A percentile compares a stretch with the other conserved stretches of the same genome.
Evolutionary conservation across 1,140 invertebrate genomes (phyloP).

Genomic region (Sarcophaga peregrina): DNA sequence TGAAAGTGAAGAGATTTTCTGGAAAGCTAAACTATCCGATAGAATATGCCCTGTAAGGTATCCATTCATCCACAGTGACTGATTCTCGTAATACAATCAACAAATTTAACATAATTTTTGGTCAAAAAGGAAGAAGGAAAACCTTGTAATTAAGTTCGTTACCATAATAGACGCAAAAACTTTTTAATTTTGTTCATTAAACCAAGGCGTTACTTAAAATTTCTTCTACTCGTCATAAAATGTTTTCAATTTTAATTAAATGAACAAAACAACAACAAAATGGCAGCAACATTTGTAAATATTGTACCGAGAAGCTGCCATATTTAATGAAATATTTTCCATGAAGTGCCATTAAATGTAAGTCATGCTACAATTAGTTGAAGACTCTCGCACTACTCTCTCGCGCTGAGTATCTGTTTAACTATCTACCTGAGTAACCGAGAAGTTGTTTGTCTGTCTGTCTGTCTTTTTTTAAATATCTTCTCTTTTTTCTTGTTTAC

Average conservation of each 20-base stretch:
- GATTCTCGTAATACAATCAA: too few species aligned
- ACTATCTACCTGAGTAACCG: too few species aligned
- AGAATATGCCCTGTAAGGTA: too few species aligned
- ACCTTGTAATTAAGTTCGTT: not conserved
- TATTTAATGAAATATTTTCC: conserved; percentile 3
- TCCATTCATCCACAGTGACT: too few species aligned
- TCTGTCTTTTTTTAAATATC: not conserved
- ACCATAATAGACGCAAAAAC: not conserved
- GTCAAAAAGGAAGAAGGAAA: not conserved
- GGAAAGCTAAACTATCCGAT: too few species aligned
- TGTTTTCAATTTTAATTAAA: not conserved
- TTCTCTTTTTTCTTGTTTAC: not conserved
- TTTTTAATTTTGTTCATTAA: conserved; percentile 16
- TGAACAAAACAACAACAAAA: not conserved
- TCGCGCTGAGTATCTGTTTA: not conserved
- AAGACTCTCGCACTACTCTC: not conserved
- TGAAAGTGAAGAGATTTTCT: too few species aligned
- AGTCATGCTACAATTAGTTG: not conserved
- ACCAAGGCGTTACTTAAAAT: not conserved
- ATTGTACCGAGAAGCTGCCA: not conserved
- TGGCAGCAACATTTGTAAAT: not conserved
- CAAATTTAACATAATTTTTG: too few species aligned
- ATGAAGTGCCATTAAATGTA: not conserved
- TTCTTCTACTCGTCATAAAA: too few species aligned
- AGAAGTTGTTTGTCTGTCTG: not conserved